Base-by-base conservation (phyloP, 1,140 invertebrate genomes). In the Papilio machaon region DNA sequence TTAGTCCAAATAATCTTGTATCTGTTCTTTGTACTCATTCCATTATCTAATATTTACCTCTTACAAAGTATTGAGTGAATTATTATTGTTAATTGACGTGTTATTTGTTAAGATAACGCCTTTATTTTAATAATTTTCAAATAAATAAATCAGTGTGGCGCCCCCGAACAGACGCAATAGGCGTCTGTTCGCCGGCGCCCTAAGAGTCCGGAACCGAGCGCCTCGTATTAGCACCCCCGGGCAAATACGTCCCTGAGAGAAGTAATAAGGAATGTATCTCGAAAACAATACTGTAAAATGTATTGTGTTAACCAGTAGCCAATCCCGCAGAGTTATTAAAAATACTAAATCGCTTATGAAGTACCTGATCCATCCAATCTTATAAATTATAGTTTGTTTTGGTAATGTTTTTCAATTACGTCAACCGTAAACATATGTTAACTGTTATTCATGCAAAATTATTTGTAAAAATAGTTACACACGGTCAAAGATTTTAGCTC, bases 401-500 rank as follows among this genome's bases (percentile, higher is more conserved):
- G 10, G 23, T 23, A 23, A 60, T 67, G 10, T 60, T 35, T 67
- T 67, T 67, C 5, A 67, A 60, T 60, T 60, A 60, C 58, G n/a
- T 60, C 58, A 67, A 67, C 60, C 60, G 13, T 67, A 30, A 64
- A 64, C 6, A 64, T 64, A 64, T 13, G 64, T 35, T 67, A 35
- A 67, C 30, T 67, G 58, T 64, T 17, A 67, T 67, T 67, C 64
- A 67, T 67, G 64, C 60, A 11, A 64, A 64, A 64, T 64, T 64
- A 64, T 64, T 30, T 67, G 23, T 35, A 67, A 67, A 67, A 67
- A 67, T 67, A 38, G 23, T 30, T 10, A 64, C 64, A 30, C 64
- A 23, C 64, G 64, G 64, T 67, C 64, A 67, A 67, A 67, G 11
- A 35, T 67, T 67, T 67, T 67, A 67, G 64, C 64, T 67, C 64